Percentiles rank a stretch among this genome's conserved stretches.
Evolutionary conservation across 2,797 vertebrate species (phyloP).

Genomic region (Chelidonichthys spinosus): DNA sequence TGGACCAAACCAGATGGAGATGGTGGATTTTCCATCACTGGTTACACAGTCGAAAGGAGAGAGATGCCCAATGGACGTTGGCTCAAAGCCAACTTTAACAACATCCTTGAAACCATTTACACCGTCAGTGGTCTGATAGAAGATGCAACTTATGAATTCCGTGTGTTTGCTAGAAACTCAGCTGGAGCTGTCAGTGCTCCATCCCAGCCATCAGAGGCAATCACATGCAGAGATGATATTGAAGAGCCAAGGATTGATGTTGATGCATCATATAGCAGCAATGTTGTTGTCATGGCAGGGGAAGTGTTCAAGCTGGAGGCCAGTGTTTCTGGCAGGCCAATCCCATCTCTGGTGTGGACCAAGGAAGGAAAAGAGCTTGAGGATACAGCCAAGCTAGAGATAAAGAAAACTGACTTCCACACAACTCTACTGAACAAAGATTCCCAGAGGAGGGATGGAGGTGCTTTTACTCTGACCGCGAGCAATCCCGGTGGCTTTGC

Average conservation of each 20-base stretch:
- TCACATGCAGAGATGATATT: slow-evolving; percentile 96
- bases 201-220: slow-evolving; percentile 92
- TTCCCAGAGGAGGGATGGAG: slow-evolving; percentile 92
- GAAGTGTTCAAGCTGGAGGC: slow-evolving; percentile 96
- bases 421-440: slow-evolving; percentile 93
- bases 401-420: slow-evolving; percentile 94
- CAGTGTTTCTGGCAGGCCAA: slow-evolving; percentile 91
- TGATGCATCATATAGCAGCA: slow-evolving; percentile 92
- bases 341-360: slow-evolving; percentile 94
- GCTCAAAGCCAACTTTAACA: slow-evolving; percentile 98
- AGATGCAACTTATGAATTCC: slow-evolving; percentile 97
- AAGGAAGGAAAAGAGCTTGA: slow-evolving; percentile 97
- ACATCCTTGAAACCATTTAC: slow-evolving; percentile 95
- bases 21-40: slow-evolving; percentile 98
- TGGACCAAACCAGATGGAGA: slow-evolving; percentile 97
- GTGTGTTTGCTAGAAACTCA: slow-evolving; percentile 95
- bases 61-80: slow-evolving; percentile 96
- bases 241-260: slow-evolving; percentile 95
- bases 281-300: slow-evolving; percentile 93
- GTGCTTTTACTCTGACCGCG: slow-evolving; percentile 92
- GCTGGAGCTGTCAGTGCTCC: slow-evolving; percentile 94
- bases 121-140: slow-evolving; percentile 97
- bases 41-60: slow-evolving; percentile 96
- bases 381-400: slow-evolving; percentile 93
- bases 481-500: slow-evolving; percentile 98